phyloP scores from a whole-genome alignment of 1,140 invertebrate species.

The Ceratosolen solmsi region DNA sequence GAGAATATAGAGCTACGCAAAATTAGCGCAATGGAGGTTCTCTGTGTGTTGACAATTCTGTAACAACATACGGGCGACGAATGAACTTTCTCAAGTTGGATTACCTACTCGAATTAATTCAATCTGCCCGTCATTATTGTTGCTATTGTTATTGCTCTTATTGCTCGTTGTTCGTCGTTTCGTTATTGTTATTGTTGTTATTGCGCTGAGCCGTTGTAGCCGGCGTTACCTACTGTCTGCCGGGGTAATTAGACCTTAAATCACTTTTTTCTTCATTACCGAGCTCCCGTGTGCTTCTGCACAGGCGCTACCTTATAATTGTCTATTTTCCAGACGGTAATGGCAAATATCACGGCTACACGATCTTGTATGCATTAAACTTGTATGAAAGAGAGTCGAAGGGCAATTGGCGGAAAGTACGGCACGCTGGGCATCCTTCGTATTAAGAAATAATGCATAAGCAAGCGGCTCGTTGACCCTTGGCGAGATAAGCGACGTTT shows the following conservation, averaged over 20 bases:
- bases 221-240: neutral
- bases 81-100: slow-evolving; percentile 47
- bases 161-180: neutral
- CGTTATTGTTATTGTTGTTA: no score
- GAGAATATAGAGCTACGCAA: slow-evolving; percentile 22
- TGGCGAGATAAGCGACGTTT: slow-evolving; percentile 53
- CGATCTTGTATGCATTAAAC: neutral
- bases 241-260: slow-evolving; percentile 18
- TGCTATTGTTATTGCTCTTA: neutral
- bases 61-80: slow-evolving; percentile 41
- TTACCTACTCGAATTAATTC: slow-evolving; percentile 49
- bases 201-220: no score
- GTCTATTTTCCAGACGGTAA: neutral
- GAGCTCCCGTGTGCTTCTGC: neutral
- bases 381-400: neutral
- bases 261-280: slow-evolving; percentile 21
- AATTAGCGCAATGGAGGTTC: slow-evolving; percentile 41
- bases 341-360: no score
- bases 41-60: slow-evolving; percentile 25
- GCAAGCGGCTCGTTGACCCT: slow-evolving; percentile 55
- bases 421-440: neutral
- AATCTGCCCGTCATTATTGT: slow-evolving; percentile 4
- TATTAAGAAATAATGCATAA: slow-evolving; percentile 64
- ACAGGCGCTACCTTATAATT: neutral
- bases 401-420: neutral